A percentile compares a stretch with the other conserved stretches of the same genome.
phyloP scores from a whole-genome alignment of 2,113 vertebrate genomes.

The Mobula birostris region DNA sequence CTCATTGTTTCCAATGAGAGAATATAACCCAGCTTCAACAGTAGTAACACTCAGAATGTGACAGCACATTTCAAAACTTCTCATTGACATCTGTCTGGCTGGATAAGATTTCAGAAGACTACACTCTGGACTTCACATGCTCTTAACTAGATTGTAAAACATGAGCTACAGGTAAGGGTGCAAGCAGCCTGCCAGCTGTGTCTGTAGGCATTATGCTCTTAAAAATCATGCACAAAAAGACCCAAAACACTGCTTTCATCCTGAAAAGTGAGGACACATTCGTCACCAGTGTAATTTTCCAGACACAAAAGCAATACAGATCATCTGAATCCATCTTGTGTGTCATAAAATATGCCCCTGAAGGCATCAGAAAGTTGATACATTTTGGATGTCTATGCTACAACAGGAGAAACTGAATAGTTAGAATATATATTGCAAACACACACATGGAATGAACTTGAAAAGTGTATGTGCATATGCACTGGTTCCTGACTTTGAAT shows the following conservation, averaged over 20 bases:
- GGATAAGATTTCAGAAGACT: background rate
- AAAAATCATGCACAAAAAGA: conserved; percentile 10
- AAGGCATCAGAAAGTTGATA: conserved; percentile 23
- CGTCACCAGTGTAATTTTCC: conserved; percentile 20
- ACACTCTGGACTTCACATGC: background rate
- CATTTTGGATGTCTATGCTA: background rate
- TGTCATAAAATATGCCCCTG: conserved; percentile 9
- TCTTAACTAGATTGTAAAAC: background rate
- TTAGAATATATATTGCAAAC: background rate
- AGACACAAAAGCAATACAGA: conserved; percentile 16
- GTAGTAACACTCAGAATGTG: background rate
- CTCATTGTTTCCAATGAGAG: conserved; percentile 13
- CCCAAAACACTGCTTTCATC: conserved; percentile 33
- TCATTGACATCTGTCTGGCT: background rate
- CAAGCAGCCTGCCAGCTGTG: background rate
- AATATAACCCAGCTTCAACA: background rate
- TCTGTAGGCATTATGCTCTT: conserved; percentile 5
- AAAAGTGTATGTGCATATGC: too few species aligned
- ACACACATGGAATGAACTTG: too few species aligned
- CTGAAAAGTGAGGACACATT: conserved; percentile 35
- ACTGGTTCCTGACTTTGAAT: too few species aligned
- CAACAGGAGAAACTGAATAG: conserved; percentile 25
- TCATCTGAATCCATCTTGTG: conserved; percentile 10
- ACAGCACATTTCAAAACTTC: conserved; percentile 1
- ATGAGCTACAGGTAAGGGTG: background rate